Base-by-base conservation (phyloP, 2,888 invertebrate genomes). In the Erpobdella octoculata region DNA sequence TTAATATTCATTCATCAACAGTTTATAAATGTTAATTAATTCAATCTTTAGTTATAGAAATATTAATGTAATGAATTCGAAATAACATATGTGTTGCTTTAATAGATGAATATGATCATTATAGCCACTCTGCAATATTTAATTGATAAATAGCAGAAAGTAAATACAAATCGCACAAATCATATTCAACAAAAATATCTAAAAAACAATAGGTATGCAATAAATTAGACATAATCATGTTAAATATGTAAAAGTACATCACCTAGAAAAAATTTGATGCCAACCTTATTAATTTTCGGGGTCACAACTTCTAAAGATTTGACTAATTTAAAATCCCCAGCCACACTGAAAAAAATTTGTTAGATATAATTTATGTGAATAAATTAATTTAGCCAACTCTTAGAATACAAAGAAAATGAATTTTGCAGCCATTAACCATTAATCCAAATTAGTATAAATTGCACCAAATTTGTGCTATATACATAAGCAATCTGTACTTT, bases 221-320 rank as follows among this genome's bases (percentile, higher is more conserved):
- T 15, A 15, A 12, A n/a, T 41, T 15, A 12, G 46, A 15, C 12
- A 41, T 41, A n/a, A 41, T 41, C 12, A 41, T 15, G n/a, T n/a
- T 41, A n/a, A 15, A 15, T 15, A 41, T 41, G n/a, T 15, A 41
- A 15, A 41, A 41, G n/a, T 12, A 41, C 12, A 12, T 41, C 12
- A 41, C 12, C 12, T 15, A 33, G 12, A 21, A n/a, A 35, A n/a
- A 33, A 33, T 8, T n/a, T 33, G 18, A 33, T 28, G 15, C 9
- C 21, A 15, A 62, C 62, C 62, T 62, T 62, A 31, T 35, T 35
- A 61, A 36, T 53, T 21, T 48, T 58, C 15, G 68, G 72, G 25
- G 59, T 65, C 25, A 68, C 68, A n/a, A 72, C 71, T 25, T 71
- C 48, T 48, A 71, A 38, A 36, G 12, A 21, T 35, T 71, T 53